A percentile compares a stretch with the other conserved stretches of the same genome.
These are phyloP conservation scores for Caloenas nicobarica DNA, from an alignment of 2,113 vertebrate species.

Conservation along the genomic window DNA sequence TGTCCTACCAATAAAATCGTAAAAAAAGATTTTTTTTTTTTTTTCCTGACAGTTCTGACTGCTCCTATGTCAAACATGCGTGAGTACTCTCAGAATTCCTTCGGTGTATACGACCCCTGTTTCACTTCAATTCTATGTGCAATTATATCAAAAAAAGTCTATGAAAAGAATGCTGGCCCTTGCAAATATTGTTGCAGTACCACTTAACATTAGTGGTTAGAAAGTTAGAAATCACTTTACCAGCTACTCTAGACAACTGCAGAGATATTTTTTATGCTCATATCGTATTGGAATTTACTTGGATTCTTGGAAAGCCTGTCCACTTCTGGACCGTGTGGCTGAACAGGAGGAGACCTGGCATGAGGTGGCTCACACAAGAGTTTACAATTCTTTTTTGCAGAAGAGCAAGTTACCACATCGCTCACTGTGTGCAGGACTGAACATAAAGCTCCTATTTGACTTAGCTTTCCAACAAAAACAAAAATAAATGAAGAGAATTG, in stretches of 20 bases:
- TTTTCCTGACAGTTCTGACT: not conserved
- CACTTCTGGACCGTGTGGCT: not conserved
- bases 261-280: not conserved
- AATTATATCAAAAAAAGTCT: not conserved
- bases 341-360: not conserved
- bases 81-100: not conserved
- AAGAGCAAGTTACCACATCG: not conserved
- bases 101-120: not conserved
- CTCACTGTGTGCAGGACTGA: not conserved
- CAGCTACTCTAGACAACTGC: not conserved
- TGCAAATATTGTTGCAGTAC: not conserved
- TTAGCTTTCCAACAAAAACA: slow-evolving; percentile 35
- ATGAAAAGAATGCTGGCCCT: not conserved
- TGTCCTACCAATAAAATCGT: not conserved
- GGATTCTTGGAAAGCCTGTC: not conserved
- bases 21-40: not conserved
- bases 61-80: fast-evolving
- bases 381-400: not conserved
- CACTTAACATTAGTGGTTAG: not conserved
- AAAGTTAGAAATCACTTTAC: not conserved
- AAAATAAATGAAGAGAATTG: not conserved
- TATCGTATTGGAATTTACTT: not conserved
- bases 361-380: not conserved
- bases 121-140: not conserved
- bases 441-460: slow-evolving; percentile 34